Percentiles rank a stretch among this genome's conserved stretches.
These are phyloP conservation scores for Cheilosia pagana DNA, from an alignment of 2,888 invertebrate genomes.

Conservation along the genomic window DNA sequence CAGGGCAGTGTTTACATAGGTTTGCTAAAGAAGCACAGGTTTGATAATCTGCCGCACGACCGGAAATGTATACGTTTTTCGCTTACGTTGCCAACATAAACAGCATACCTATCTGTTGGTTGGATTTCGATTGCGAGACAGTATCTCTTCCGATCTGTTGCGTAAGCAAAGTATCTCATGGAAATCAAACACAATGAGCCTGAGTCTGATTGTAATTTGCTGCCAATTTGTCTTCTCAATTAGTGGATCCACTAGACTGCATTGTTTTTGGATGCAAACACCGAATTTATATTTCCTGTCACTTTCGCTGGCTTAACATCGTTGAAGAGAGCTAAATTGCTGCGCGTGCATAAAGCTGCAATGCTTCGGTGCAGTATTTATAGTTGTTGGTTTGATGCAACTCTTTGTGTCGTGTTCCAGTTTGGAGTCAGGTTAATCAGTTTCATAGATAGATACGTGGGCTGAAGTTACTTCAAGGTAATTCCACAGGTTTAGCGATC, in stretches of 20 bases:
- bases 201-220: background rate
- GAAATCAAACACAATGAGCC: slow-evolving; percentile 5
- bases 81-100: background rate
- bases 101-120: background rate
- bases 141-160: background rate
- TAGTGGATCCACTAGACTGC: background rate
- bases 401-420: slow-evolving; percentile 51
- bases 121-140: background rate
- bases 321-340: slow-evolving; percentile 32
- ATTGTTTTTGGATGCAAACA: slow-evolving; percentile 20
- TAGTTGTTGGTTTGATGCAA: slow-evolving; percentile 45
- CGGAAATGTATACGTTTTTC: too few relatives aligned
- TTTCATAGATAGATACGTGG: slow-evolving; percentile 32
- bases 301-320: slow-evolving; percentile 64
- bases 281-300: slow-evolving; percentile 60
- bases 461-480: slow-evolving; percentile 43
- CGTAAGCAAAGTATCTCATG: slow-evolving; percentile 2
- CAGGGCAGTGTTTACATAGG: too few relatives aligned
- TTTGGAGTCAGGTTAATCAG: slow-evolving; percentile 42
- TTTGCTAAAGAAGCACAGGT: too few relatives aligned
- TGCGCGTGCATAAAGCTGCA: slow-evolving; percentile 35
- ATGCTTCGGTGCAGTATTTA: slow-evolving; percentile 58
- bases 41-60: too few relatives aligned
- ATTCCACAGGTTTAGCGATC: slow-evolving; percentile 38
- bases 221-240: slow-evolving; percentile 2